Base-by-base conservation (phyloP, 2,797 vertebrate genomes). In the Hozukius guyotensis region DNA sequence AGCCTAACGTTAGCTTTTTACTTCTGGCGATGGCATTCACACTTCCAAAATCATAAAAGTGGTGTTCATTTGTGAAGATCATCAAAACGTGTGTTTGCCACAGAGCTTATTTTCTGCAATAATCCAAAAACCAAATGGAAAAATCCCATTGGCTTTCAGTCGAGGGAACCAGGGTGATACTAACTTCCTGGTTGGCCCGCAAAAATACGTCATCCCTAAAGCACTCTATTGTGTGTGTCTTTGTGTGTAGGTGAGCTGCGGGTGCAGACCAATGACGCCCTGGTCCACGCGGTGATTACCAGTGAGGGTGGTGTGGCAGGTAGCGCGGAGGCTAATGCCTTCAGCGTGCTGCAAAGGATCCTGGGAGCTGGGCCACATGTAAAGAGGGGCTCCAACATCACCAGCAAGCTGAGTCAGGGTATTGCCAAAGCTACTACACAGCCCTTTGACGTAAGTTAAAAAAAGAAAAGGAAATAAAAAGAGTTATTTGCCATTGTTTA, bases 281-380 rank as follows among this genome's bases (percentile, higher is more conserved):
- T 98, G 32, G 98, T 98, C 59, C 97, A 99, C 0, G 90, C 97
- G 3, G 95, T 97, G 53, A 4, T 99, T 29, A 96, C 97, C 42
- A 91, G 96, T 53, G 97, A 99, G 90, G 96, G 97, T 31, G 96
- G 95, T 18, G 78, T 92, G 11, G 1, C 14, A 1, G 97, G 97
- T 57, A 96, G 95, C 5, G 72, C 92, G 0, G 97, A 98, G 81
- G 97, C 97, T 12, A 96, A 97, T 4, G 96, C 97, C 0, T 98
- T 97, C 77, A 96, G 92, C 25, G 95, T 99, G 77, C 96, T 99
- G 82, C 98, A 99, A 90, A 95, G 97, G 49, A 81, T 98, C 71
- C 92, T 99, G 4, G 98, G 97, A 84, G 96, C 96, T 6, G 98
- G 97, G 3, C 97, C 97, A 6, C 96, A 97, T 46, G 88, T 99